Base-by-base conservation (phyloP, 2,797 vertebrate genomes). In the Syngnathus rostellatus region DNA sequence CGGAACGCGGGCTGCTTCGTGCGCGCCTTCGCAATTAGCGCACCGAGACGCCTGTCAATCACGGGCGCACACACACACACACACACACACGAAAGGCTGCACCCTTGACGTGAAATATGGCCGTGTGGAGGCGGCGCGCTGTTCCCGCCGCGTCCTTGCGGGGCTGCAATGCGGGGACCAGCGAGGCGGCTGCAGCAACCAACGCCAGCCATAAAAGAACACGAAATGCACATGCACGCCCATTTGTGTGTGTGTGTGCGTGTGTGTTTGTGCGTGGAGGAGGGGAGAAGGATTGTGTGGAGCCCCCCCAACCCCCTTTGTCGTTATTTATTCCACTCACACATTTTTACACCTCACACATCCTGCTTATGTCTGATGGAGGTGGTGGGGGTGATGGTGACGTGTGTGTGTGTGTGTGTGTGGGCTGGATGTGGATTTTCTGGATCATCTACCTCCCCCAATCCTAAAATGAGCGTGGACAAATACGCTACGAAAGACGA, bases 111-210 rank as follows among this genome's bases (percentile, higher is more conserved):
- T 80, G 82, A 85, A 78, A 79, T 80, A 82, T 72, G 79, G 75
- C 64, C 74, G 64, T 70, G 38, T 60, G 60, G 79, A 73, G 78
- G 80, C 50, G 48, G 53, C 79, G 73, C 77, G 76, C 66, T 45
- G 72, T 72, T 75, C 75, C 46, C 68, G 46, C 64, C 78, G 82
- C 78, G 82, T 83, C 87, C 80, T 87, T 84, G 84, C 80, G 79
- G 81, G 80, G 80, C 90, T 92, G 90, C 90, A 92, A 88, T 92
- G 91, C 91, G 84, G 83, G 82, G 54, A 31, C 54, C 10, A 25
- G 82, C 70, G 6, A 72, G 68, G 76, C 78, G 77, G 76, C 83
- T 78, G 77, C 72, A 80, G 12, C 53, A 64, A 55, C 2, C 25
- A 37, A 57, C 54, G 1, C 25, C 2, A 57, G 54, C n/a, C 50